Evolutionary conservation across 2,797 vertebrate species (phyloP).

Genomic region (Sebastes baramenuke): DNA sequence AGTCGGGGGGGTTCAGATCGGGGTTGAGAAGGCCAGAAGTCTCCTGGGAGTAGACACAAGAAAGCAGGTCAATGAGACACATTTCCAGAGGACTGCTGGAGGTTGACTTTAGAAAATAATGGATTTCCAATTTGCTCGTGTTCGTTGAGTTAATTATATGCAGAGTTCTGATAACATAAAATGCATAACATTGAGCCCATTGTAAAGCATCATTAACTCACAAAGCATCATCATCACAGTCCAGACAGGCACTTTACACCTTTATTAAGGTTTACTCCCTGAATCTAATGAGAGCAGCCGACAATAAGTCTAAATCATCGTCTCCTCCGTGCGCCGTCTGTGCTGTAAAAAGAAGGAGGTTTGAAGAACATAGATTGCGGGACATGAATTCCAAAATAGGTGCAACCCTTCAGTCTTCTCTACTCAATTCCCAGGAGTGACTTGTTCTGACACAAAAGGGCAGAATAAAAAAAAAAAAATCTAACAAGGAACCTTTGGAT

Average conservation of each 20-base stretch:
- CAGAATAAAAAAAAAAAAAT: slow-evolving; percentile 11
- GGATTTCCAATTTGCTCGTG: slow-evolving; percentile 17
- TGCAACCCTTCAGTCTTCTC: slow-evolving; percentile 8
- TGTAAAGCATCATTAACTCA: not conserved
- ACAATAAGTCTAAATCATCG: slow-evolving; percentile 2
- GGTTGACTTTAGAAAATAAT: slow-evolving; percentile 12
- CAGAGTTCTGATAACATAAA: not conserved
- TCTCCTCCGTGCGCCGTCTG: not conserved
- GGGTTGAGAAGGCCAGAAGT: slow-evolving; percentile 46
- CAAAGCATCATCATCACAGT: not conserved
- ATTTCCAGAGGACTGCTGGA: slow-evolving; percentile 22
- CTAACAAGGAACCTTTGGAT: not conserved
- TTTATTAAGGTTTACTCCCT: not conserved
- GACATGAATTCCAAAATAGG: slow-evolving; percentile 37
- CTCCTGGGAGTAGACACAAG: slow-evolving; percentile 66
- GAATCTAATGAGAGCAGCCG: slow-evolving; percentile 7
- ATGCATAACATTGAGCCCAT: not conserved
- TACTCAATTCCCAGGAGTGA: slow-evolving; percentile 25
- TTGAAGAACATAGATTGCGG: not conserved
- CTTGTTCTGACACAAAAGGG: slow-evolving; percentile 20
- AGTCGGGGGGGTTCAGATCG: slow-evolving; percentile 25
- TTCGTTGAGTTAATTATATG: not conserved
- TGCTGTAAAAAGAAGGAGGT: not conserved
- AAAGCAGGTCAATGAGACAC: slow-evolving; percentile 43
- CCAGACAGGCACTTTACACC: not conserved